Evolutionary conservation across 1,140 invertebrate species (phyloP).

Genomic region (Marisa cornuarietis): DNA sequence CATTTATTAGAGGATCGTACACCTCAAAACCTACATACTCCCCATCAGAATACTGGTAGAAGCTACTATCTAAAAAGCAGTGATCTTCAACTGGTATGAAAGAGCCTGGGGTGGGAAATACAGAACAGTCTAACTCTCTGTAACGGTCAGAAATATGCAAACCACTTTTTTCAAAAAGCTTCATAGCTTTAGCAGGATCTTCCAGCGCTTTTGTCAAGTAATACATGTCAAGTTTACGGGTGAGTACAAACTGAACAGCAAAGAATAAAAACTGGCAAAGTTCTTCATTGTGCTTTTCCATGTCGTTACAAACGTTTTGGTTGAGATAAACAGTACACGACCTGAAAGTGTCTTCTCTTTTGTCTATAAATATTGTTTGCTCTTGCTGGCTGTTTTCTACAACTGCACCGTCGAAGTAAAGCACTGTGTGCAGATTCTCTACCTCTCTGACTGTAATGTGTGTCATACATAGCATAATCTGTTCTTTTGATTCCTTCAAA

Average conservation of each 20-base stretch:
- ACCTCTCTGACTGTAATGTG: conserved; percentile 10
- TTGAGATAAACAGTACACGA: neutral
- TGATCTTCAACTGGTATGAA: conserved; percentile 40
- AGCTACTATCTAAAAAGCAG: conserved; percentile 38
- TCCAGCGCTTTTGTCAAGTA: too few species aligned
- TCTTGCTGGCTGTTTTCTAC: neutral
- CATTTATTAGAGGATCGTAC: conserved; percentile 35
- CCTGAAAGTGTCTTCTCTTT: neutral
- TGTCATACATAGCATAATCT: neutral
- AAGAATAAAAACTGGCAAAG: too few species aligned
- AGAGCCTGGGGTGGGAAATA: conserved; percentile 38
- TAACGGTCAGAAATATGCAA: neutral
- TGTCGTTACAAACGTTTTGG: neutral
- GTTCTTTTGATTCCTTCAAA: neutral
- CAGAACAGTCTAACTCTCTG: neutral
- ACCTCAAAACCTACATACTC: conserved; percentile 49
- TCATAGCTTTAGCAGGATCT: too few species aligned
- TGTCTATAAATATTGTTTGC: neutral
- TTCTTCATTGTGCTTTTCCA: too few species aligned
- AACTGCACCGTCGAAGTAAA: neutral
- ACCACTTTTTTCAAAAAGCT: too few species aligned
- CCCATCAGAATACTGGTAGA: conserved; percentile 30
- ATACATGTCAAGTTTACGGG: neutral
- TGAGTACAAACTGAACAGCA: neutral
- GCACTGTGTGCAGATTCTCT: neutral